A percentile compares a stretch with the other conserved stretches of the same genome.
Evolutionary conservation across 2,113 vertebrate species (phyloP).

Genomic region (Monarcha castaneiventris): DNA sequence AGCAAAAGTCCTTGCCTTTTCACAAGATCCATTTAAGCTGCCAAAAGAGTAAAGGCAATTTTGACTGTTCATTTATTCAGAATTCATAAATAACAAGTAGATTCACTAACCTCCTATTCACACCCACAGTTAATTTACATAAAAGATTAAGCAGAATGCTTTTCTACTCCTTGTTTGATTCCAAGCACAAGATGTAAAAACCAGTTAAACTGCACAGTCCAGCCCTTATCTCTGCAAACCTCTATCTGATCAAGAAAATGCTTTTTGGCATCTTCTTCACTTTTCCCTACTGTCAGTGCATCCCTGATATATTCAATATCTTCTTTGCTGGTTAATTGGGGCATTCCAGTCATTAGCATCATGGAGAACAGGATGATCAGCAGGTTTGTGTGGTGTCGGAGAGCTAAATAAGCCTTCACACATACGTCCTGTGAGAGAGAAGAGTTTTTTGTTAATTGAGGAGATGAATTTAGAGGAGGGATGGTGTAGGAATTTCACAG

Average conservation of each 20-base stretch:
- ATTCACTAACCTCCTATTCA: slow-evolving; percentile 2
- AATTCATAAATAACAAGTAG: slow-evolving; percentile 39
- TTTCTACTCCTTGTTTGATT: slow-evolving; percentile 96
- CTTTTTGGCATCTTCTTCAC: slow-evolving; percentile 89
- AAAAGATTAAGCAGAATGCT: slow-evolving; percentile 82
- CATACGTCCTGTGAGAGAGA: slow-evolving; percentile 82
- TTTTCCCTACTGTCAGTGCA: slow-evolving; percentile 90
- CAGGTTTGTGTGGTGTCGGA: slow-evolving; percentile 95
- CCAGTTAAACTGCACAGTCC: slow-evolving; percentile 99
- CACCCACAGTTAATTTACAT: background rate
- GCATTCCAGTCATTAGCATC: slow-evolving; percentile 99
- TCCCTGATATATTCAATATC: slow-evolving; percentile 97
- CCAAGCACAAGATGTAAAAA: slow-evolving; percentile 96
- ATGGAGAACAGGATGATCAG: slow-evolving; percentile 99
- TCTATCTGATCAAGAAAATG: slow-evolving; percentile 98
- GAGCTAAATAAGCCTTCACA: slow-evolving; percentile 92
- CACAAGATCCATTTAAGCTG: slow-evolving; percentile 15
- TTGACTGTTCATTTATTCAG: background rate
- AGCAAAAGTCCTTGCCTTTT: background rate
- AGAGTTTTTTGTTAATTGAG: background rate
- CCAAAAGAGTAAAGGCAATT: slow-evolving; percentile 30
- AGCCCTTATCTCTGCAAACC: slow-evolving; percentile 97
- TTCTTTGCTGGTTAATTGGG: slow-evolving; percentile 95
- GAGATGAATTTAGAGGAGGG: background rate
- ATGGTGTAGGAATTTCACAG: background rate